Percentiles rank a stretch among this genome's conserved stretches.
Conservation (phyloP, 2,888 invertebrate species). For the Calameuta filiformis region DNA sequence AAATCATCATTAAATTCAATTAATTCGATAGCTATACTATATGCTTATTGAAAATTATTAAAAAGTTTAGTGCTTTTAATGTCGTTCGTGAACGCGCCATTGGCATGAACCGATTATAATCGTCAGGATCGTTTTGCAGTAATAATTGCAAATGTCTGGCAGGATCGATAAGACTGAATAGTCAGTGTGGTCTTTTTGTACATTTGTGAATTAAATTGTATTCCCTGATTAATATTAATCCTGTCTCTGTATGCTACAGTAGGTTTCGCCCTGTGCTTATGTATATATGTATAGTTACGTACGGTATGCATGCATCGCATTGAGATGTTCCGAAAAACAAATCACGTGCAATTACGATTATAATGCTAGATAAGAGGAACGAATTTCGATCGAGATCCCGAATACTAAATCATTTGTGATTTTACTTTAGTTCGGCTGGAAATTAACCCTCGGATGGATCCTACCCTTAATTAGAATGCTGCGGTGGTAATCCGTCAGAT, state of each 20-base stretch:
- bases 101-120: neutral
- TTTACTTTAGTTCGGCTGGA: neutral
- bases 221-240: neutral
- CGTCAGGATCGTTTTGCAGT: neutral
- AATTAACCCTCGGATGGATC: neutral
- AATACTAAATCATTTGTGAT: neutral
- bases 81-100: neutral
- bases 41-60: neutral
- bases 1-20: neutral
- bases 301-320: too few species aligned
- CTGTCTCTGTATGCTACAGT: neutral
- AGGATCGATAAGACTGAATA: neutral
- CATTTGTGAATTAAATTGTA: neutral
- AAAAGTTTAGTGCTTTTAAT: neutral
- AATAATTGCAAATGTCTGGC: neutral
- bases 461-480: neutral
- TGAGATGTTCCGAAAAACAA: neutral
- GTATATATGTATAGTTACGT: too few species aligned
- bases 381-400: neutral
- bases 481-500: conserved; percentile 5
- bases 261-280: neutral
- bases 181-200: neutral
- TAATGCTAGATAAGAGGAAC: neutral
- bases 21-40: neutral
- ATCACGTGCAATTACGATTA: neutral